Conservation (phyloP, 2,113 vertebrate genomes). For the Telmatochromis sp. region DNA sequence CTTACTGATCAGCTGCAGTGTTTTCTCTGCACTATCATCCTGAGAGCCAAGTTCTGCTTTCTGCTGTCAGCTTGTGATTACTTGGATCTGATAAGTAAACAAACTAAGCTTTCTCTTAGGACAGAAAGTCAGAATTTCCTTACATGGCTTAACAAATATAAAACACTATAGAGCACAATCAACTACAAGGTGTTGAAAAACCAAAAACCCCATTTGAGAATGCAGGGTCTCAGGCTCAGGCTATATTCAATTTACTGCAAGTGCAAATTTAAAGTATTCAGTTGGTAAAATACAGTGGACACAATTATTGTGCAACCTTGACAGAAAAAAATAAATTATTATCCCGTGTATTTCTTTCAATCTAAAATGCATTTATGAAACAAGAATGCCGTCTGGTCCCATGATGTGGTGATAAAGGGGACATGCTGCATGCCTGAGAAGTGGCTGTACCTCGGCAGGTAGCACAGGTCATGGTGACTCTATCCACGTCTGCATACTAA, state of each 20-base stretch:
- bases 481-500: not conserved
- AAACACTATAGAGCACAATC: not conserved
- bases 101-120: not conserved
- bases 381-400: not conserved
- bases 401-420: not conserved
- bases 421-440: not conserved
- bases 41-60: not conserved
- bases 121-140: not conserved
- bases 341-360: accelerated
- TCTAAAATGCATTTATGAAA: not conserved
- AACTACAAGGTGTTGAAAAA: not conserved
- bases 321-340: not conserved
- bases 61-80: not conserved
- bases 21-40: not conserved
- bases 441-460: not conserved
- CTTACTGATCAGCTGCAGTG: not conserved
- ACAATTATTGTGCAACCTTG: not conserved
- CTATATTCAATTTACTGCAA: not conserved
- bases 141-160: not conserved
- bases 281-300: not conserved
- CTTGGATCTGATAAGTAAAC: not conserved
- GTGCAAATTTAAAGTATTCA: not conserved
- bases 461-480: not conserved
- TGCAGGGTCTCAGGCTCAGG: not conserved
- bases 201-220: not conserved